A percentile compares a stretch with the other conserved stretches of the same genome.
Evolutionary conservation across 2,113 vertebrate species (phyloP).

Genomic region (Nothocercus nigrocapillus): DNA sequence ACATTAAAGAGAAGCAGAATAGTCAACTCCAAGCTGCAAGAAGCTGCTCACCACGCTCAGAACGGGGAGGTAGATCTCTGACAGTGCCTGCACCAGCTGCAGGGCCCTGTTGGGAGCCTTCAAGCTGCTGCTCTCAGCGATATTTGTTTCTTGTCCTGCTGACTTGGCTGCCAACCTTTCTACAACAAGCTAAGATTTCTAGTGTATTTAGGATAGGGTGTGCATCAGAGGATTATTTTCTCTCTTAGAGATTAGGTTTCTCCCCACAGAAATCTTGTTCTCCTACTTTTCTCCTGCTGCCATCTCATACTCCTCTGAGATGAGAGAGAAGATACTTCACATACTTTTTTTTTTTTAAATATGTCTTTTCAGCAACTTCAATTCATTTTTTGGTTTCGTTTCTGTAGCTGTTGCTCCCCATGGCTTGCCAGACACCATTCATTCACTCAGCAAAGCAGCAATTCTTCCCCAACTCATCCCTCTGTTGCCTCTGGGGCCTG

Average conservation of each 20-base stretch:
- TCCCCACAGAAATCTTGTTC: not conserved
- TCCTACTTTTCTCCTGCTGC: not conserved
- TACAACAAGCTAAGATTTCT: not conserved
- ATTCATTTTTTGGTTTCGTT: not conserved
- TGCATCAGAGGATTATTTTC: not conserved
- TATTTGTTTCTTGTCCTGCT: not conserved
- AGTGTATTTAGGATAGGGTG: not conserved
- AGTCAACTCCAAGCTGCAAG: not conserved
- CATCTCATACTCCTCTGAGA: not conserved
- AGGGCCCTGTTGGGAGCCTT: not conserved
- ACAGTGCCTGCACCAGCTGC: not conserved
- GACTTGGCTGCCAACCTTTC: not conserved
- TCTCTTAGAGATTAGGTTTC: not conserved
- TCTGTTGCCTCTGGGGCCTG: rapidly evolving
- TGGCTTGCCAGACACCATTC: not conserved
- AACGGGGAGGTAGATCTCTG: not conserved
- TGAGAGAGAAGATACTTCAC: not conserved
- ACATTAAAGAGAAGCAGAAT: not conserved
- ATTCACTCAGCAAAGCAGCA: not conserved
- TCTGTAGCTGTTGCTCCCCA: not conserved
- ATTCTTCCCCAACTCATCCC: rapidly evolving
- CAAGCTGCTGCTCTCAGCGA: not conserved
- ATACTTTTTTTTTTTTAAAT: not conserved
- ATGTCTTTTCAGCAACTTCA: not conserved
- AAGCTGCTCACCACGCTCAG: not conserved